These are phyloP conservation scores for Trichosurus vulpecula DNA, from an alignment of 2,797 vertebrate species.

Conservation along the genomic window DNA sequence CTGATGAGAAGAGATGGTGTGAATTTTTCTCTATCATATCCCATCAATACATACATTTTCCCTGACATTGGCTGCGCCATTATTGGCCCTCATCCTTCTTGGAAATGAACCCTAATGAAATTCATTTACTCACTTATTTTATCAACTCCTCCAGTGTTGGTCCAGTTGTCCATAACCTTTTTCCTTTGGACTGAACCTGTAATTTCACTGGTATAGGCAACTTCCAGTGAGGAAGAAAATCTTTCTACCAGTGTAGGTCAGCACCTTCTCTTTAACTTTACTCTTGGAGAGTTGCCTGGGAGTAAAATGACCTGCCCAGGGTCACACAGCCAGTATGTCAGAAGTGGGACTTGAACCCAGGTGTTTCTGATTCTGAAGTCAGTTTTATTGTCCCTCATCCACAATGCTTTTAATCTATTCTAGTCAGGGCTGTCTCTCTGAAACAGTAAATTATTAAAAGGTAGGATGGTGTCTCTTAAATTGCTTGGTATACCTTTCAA, in stretches of 20 bases:
- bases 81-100: not conserved
- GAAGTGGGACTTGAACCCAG: not conserved
- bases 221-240: not conserved
- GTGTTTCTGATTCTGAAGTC: not conserved
- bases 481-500: not conserved
- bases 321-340: not conserved
- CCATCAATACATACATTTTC: not conserved
- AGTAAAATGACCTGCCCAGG: not conserved
- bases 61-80: fast-evolving
- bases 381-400: not conserved
- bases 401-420: not conserved
- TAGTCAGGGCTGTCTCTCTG: not conserved
- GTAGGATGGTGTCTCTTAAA: not conserved
- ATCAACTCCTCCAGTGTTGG: no score
- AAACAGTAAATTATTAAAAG: not conserved
- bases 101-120: not conserved
- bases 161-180: not conserved
- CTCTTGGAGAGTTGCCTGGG: not conserved
- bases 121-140: not conserved
- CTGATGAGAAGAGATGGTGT: not conserved
- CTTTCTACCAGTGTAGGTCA: not conserved
- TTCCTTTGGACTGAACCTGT: not conserved
- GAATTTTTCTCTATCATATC: not conserved
- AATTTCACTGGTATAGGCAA: not conserved
- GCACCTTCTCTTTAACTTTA: not conserved